Conservation (phyloP, 2,797 vertebrate species). For the Thripadectes ignobilis region DNA sequence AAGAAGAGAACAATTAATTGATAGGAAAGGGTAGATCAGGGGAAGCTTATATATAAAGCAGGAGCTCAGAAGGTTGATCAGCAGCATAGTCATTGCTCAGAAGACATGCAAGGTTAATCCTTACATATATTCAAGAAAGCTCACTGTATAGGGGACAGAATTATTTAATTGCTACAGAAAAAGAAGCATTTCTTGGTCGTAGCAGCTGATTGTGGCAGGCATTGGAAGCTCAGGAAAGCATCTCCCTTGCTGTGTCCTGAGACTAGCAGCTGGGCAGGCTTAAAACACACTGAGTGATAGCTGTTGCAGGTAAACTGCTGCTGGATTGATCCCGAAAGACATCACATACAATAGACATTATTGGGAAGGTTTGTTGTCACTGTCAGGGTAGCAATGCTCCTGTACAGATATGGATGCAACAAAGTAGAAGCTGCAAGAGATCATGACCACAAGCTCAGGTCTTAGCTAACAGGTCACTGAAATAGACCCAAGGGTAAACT, state of each 20-base stretch:
- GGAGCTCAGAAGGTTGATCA: neutral
- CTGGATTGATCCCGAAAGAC: rapidly evolving
- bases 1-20: neutral
- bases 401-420: neutral
- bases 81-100: neutral
- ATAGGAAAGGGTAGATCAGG: neutral
- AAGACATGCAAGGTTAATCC: neutral
- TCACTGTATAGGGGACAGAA: neutral
- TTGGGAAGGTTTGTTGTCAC: neutral
- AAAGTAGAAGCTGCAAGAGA: neutral
- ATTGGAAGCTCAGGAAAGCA: neutral
- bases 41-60: neutral
- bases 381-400: neutral
- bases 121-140: neutral
- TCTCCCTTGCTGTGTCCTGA: neutral
- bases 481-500: neutral
- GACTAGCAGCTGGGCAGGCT: neutral
- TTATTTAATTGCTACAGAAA: neutral
- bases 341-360: rapidly evolving
- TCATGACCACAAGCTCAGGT: neutral
- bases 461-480: neutral
- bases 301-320: neutral
- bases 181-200: neutral
- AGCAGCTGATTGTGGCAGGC: neutral
- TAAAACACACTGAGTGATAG: neutral